phyloP scores from a whole-genome alignment of 2,888 invertebrate genomes.

The Tenthredo distinguenda region DNA sequence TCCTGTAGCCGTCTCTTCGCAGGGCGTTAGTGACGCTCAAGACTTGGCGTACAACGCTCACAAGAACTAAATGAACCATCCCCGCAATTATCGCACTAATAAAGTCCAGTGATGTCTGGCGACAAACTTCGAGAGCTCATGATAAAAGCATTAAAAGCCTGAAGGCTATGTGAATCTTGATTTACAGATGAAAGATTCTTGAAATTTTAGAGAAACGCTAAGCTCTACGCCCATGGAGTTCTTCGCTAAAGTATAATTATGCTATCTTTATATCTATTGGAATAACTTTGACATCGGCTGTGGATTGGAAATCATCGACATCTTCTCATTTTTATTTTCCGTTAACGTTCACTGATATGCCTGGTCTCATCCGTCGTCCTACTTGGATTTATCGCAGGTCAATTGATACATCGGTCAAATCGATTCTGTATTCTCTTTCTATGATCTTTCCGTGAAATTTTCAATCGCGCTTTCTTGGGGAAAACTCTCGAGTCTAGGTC shows the following conservation, averaged over 20 bases:
- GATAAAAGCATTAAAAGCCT: not conserved
- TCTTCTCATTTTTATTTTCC: not conserved
- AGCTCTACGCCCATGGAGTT: not conserved
- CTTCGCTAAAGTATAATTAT: slow-evolving; percentile 7
- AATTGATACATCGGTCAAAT: not conserved
- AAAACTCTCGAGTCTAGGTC: slow-evolving; percentile 20
- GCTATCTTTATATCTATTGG: not conserved
- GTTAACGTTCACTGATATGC: not conserved
- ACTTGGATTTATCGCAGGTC: not conserved
- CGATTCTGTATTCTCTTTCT: not conserved
- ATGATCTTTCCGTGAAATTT: not conserved
- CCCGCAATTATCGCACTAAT: not conserved
- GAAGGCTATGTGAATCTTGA: not conserved
- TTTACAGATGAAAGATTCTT: not conserved
- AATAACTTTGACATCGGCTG: not conserved
- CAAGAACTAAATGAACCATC: slow-evolving; percentile 39
- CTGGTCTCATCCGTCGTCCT: not conserved
- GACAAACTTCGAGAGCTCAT: slow-evolving; percentile 9
- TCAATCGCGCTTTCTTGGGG: not conserved
- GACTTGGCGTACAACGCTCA: slow-evolving; percentile 84
- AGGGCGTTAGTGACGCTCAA: slow-evolving; percentile 78
- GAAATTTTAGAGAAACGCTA: not conserved
- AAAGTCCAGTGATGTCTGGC: not conserved
- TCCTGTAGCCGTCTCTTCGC: slow-evolving; percentile 53
- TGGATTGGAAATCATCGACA: not conserved